These are phyloP conservation scores for Oreochromis niloticus DNA, from an alignment of 2,113 vertebrate genomes.

Conservation along the genomic window DNA sequence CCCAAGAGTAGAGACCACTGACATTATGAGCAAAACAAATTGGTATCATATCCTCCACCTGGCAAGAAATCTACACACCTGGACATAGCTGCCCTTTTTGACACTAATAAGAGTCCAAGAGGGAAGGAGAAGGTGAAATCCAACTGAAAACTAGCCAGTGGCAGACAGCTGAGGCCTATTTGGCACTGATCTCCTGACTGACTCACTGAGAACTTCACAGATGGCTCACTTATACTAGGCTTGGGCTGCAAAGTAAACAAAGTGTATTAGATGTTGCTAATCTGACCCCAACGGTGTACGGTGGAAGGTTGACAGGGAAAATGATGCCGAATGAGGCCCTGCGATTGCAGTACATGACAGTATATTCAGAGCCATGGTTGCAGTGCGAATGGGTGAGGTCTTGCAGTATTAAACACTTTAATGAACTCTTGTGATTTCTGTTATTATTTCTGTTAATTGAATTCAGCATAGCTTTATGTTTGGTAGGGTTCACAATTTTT, in stretches of 20 bases:
- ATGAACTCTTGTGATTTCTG: constrained; percentile 31
- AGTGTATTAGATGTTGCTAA: constrained; percentile 13
- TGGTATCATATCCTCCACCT: constrained; percentile 49
- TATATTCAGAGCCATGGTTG: background rate
- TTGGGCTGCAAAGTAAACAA: constrained; percentile 46
- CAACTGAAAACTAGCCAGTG: constrained; percentile 51
- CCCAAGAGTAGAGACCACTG: background rate
- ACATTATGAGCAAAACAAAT: constrained; percentile 53
- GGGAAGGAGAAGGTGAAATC: constrained; percentile 20
- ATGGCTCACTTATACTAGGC: constrained; percentile 33
- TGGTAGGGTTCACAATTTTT: background rate
- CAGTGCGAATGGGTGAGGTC: background rate
- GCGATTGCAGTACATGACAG: background rate
- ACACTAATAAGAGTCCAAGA: constrained; percentile 54
- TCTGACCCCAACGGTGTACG: background rate
- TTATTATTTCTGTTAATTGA: constrained; percentile 41
- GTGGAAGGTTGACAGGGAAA: background rate
- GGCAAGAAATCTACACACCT: constrained; percentile 43
- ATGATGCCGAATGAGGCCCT: background rate
- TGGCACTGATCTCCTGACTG: constrained; percentile 43
- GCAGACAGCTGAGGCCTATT: constrained; percentile 52
- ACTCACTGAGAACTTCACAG: constrained; percentile 50
- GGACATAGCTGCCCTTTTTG: constrained; percentile 51
- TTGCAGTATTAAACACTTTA: constrained; percentile 13
- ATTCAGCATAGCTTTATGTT: constrained; percentile 1